These are phyloP conservation scores for Acanthosoma haemorrhoidale DNA, from an alignment of 2,888 invertebrate species.

Conservation along the genomic window DNA sequence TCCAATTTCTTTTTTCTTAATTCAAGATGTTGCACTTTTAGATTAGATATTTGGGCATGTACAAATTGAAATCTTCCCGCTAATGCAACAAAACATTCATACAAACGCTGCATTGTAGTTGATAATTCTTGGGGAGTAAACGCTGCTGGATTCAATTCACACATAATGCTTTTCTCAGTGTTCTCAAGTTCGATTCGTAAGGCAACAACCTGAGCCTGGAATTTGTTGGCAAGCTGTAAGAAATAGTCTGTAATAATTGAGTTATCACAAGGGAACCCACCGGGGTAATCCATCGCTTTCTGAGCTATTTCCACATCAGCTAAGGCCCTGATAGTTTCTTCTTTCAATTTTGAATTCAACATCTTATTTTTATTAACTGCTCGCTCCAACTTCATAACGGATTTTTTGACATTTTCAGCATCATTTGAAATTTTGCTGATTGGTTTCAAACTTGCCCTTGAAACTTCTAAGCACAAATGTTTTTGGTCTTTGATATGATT, in stretches of 20 bases:
- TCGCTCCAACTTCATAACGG: slow-evolving; percentile 57
- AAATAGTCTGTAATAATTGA: slow-evolving; percentile 66
- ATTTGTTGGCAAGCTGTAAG: slow-evolving; percentile 60
- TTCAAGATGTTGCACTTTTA: slow-evolving; percentile 32
- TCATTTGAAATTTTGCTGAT: slow-evolving; percentile 60
- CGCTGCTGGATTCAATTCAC: slow-evolving; percentile 58
- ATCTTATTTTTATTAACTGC: slow-evolving; percentile 58
- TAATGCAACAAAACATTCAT: slow-evolving; percentile 78
- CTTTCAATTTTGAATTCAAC: slow-evolving; percentile 59
- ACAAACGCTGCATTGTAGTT: slow-evolving; percentile 70
- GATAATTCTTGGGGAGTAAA: slow-evolving; percentile 71
- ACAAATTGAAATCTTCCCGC: slow-evolving; percentile 81
- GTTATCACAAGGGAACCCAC: slow-evolving; percentile 70
- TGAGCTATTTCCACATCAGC: slow-evolving; percentile 73
- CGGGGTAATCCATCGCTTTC: slow-evolving; percentile 68
- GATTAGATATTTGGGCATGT: slow-evolving; percentile 48
- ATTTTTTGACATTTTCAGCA: slow-evolving; percentile 55
- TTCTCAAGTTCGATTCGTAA: slow-evolving; percentile 58
- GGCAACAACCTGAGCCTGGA: slow-evolving; percentile 60
- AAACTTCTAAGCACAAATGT: slow-evolving; percentile 67
- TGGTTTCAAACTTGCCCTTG: slow-evolving; percentile 61
- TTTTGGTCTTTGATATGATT: slow-evolving; percentile 82
- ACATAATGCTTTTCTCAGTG: slow-evolving; percentile 65
- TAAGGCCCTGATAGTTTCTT: slow-evolving; percentile 58
- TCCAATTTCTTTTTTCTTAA: slow-evolving; percentile 22